A percentile compares a stretch with the other conserved stretches of the same genome.
phyloP scores from a whole-genome alignment of 2,113 vertebrate species.

The Nycticryphes semicollaris region DNA sequence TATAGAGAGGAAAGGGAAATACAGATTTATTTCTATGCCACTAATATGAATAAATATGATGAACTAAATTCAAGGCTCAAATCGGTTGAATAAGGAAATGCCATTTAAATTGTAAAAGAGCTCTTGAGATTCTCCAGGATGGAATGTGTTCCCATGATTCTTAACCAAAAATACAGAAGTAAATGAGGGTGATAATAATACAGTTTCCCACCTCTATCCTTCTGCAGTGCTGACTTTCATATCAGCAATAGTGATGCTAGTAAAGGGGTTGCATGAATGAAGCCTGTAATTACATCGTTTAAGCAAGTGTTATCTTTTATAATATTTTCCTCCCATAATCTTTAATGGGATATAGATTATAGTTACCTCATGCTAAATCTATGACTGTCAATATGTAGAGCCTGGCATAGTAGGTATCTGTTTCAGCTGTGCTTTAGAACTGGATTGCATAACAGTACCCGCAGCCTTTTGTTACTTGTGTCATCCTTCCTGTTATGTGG shows the following conservation, averaged over 20 bases:
- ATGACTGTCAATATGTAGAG: neutral
- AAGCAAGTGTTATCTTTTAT: slow-evolving; percentile 9
- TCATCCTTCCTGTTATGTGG: neutral
- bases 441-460: neutral
- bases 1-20: neutral
- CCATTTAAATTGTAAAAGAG: neutral
- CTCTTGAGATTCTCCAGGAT: neutral
- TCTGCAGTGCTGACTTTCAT: neutral
- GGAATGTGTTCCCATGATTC: neutral
- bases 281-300: neutral
- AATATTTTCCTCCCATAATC: slow-evolving; percentile 3
- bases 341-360: slow-evolving; percentile 23
- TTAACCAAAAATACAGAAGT: neutral
- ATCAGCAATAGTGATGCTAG: neutral
- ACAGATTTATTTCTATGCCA: neutral
- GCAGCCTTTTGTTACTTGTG: neutral
- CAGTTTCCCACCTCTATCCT: neutral
- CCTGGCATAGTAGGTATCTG: neutral
- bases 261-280: neutral
- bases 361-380: neutral
- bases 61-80: neutral
- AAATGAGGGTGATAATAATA: neutral
- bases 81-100: neutral
- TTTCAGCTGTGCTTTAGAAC: neutral
- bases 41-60: neutral